Conservation (phyloP, 2,888 invertebrate genomes). For the Lasioglossum vierecki region DNA sequence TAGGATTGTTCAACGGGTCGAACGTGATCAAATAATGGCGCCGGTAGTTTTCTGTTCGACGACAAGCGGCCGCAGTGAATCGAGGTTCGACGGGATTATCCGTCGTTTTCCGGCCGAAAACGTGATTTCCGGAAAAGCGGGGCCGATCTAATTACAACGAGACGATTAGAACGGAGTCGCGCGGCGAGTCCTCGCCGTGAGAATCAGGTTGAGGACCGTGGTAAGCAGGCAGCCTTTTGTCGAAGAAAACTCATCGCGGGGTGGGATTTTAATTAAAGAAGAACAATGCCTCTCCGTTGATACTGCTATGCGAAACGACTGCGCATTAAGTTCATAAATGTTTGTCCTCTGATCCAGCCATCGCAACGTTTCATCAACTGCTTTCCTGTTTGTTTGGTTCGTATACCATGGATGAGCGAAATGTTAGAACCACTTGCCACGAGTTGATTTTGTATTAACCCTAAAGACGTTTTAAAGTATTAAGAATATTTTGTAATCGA, state of each 20-base stretch:
- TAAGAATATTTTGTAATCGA: neutral
- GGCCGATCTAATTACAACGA: constrained; percentile 72
- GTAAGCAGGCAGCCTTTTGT: constrained; percentile 67
- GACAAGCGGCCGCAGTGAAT: neutral
- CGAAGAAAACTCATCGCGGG: constrained; percentile 62
- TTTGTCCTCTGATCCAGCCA: constrained; percentile 6
- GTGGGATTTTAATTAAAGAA: constrained; percentile 75
- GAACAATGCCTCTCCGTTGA: constrained; percentile 39
- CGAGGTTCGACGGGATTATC: constrained; percentile 4
- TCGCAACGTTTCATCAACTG: neutral
- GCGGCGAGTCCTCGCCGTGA: constrained; percentile 73
- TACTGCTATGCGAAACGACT: constrained; percentile 56
- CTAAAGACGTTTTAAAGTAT: neutral
- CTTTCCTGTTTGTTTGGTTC: neutral
- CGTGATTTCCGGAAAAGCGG: constrained; percentile 59
- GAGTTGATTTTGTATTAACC: neutral
- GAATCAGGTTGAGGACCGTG: constrained; percentile 78
- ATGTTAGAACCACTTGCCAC: neutral
- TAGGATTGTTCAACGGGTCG: neutral
- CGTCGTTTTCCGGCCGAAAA: constrained; percentile 46
- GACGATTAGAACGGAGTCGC: constrained; percentile 62
- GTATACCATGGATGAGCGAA: neutral
- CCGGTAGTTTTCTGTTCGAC: neutral
- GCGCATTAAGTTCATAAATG: constrained; percentile 42
- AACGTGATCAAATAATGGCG: constrained; percentile 7